phyloP scores from a whole-genome alignment of 2,888 invertebrate species.

The Drosophila lacicola region DNA sequence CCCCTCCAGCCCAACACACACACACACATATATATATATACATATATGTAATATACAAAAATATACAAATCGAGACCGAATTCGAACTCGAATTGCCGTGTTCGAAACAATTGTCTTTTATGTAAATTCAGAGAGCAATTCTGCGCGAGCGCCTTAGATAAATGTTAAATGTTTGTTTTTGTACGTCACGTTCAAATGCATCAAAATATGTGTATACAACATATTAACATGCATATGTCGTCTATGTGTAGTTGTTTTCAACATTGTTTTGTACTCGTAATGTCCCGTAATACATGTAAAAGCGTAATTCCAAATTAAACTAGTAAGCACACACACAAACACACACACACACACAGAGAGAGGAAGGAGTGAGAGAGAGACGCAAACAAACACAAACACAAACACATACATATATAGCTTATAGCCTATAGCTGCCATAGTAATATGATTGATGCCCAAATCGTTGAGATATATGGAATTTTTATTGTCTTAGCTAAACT shows the following conservation, averaged over 20 bases:
- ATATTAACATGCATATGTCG: slow-evolving; percentile 24
- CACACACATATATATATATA: not conserved
- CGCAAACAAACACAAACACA: not conserved
- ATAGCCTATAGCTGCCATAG: slow-evolving; percentile 56
- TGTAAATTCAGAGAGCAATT: slow-evolving; percentile 31
- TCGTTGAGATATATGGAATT: slow-evolving; percentile 15
- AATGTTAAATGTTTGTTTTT: slow-evolving; percentile 17
- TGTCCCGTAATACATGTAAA: not conserved
- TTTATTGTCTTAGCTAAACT: slow-evolving; percentile 18
- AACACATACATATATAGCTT: slow-evolving; percentile 14
- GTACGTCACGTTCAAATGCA: not conserved
- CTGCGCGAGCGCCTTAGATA: slow-evolving; percentile 22
- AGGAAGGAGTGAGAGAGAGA: not conserved
- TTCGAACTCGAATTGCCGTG: not conserved
- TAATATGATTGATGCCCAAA: slow-evolving; percentile 51
- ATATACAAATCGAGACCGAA: slow-evolving; percentile 3
- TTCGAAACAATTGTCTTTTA: slow-evolving; percentile 11
- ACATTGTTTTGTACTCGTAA: slow-evolving; percentile 2
- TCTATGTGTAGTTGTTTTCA: slow-evolving; percentile 3
- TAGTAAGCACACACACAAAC: not conserved
- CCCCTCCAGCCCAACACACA: not conserved
- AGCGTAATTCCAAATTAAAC: slow-evolving; percentile 7
- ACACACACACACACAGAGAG: not conserved
- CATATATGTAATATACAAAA: slow-evolving; percentile 5
- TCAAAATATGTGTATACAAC: not conserved